Conservation (phyloP, 1,140 invertebrate species). For the Dreissena rostriformis region DNA sequence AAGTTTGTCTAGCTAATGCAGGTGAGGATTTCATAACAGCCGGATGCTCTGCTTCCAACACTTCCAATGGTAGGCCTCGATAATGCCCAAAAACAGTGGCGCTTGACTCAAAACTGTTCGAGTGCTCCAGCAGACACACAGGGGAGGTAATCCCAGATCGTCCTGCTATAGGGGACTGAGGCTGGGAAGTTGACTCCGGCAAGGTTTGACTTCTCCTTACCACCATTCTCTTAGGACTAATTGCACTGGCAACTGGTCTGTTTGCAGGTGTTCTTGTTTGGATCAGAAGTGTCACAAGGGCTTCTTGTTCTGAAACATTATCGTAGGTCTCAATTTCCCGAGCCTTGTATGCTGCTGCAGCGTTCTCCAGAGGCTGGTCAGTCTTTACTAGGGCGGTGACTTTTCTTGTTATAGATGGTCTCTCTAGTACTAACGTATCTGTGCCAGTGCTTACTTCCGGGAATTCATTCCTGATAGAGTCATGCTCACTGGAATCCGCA, state of each 20-base stretch:
- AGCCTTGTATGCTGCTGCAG: background rate
- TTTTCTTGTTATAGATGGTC: constrained; percentile 47
- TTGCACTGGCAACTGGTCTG: background rate
- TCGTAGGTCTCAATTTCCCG: constrained; percentile 49
- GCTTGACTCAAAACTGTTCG: constrained; percentile 51
- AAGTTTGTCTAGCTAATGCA: constrained; percentile 46
- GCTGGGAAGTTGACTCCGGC: constrained; percentile 31
- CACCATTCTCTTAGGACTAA: background rate
- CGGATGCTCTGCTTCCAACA: constrained; percentile 9
- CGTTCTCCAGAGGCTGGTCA: background rate
- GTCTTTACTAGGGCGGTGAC: constrained; percentile 2
- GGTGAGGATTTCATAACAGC: constrained; percentile 49
- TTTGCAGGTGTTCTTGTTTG: background rate
- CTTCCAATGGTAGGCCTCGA: constrained; percentile 27
- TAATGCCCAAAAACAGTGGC: constrained; percentile 19
- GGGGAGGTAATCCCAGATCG: constrained; percentile 33
- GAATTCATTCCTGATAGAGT: constrained; percentile 19
- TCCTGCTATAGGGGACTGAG: constrained; percentile 33
- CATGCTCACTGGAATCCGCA: constrained; percentile 36
- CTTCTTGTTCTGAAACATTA: constrained; percentile 49
- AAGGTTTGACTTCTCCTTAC: constrained; percentile 21
- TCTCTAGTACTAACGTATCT: constrained; percentile 50
- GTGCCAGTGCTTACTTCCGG: constrained; percentile 50
- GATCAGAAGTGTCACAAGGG: constrained; percentile 15
- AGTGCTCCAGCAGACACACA: constrained; percentile 33